Conservation (phyloP, 2,113 vertebrate genomes). For the Pterophyllum scalare region DNA sequence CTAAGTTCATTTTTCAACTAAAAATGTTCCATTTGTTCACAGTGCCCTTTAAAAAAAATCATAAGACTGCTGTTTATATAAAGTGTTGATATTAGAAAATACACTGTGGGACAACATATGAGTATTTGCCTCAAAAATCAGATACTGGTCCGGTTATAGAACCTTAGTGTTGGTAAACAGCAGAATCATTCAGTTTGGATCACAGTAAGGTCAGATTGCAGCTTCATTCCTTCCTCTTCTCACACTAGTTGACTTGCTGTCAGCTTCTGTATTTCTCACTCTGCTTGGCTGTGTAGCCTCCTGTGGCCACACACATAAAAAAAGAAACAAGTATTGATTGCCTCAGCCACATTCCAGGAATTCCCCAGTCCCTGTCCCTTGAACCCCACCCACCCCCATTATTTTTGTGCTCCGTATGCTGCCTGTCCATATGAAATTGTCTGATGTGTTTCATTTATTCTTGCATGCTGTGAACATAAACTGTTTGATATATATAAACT, state of each 20-base stretch:
- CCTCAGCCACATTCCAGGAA: slow-evolving; percentile 28
- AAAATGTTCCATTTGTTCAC: background rate
- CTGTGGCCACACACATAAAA: background rate
- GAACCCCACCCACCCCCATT: background rate
- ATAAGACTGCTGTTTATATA: background rate
- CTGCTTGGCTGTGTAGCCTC: background rate
- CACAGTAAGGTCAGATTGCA: background rate
- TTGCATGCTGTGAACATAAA: slow-evolving; percentile 27
- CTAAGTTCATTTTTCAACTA: background rate
- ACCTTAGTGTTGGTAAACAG: background rate
- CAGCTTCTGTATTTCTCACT: background rate
- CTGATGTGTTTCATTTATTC: slow-evolving; percentile 42
- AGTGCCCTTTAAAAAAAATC: background rate
- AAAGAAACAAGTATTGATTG: slow-evolving; percentile 1
- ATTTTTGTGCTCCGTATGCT: background rate
- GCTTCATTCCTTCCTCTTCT: background rate
- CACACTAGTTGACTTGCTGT: background rate
- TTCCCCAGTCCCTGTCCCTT: slow-evolving; percentile 5
- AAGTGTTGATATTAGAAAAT: background rate
- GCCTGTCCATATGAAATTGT: slow-evolving; percentile 16
- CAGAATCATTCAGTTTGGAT: background rate
- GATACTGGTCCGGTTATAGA: background rate
- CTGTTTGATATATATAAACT: slow-evolving; percentile 52
- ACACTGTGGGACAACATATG: background rate
- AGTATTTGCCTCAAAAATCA: background rate